Conservation (phyloP, 2,113 vertebrate genomes). For the Anolis sagrei region DNA sequence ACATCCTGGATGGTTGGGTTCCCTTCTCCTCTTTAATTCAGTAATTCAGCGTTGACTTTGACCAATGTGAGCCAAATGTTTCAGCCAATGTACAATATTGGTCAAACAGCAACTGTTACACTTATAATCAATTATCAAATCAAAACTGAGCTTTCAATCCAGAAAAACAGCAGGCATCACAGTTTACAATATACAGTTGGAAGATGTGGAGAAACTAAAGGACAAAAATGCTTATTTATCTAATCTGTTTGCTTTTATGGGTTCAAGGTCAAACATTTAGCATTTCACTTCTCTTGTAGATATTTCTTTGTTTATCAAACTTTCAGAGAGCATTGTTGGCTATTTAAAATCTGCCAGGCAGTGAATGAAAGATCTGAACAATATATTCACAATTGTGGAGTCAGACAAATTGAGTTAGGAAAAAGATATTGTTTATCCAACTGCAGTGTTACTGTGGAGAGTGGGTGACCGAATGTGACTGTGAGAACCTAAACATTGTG, state of each 20-base stretch:
- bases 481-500: slow-evolving; percentile 31
- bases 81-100: not conserved
- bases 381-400: slow-evolving; percentile 41
- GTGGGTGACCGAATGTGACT: not conserved
- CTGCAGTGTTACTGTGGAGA: slow-evolving; percentile 5
- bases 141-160: not conserved
- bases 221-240: slow-evolving; percentile 42
- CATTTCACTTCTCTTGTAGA: slow-evolving; percentile 32
- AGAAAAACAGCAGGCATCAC: not conserved
- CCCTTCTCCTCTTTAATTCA: not conserved
- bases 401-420: slow-evolving; percentile 30
- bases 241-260: slow-evolving; percentile 37
- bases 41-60: not conserved
- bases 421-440: slow-evolving; percentile 43
- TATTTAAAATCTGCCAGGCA: slow-evolving; percentile 47
- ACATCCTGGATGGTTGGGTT: not conserved
- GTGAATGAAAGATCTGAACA: slow-evolving; percentile 46
- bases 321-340: slow-evolving; percentile 20
- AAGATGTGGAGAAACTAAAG: slow-evolving; percentile 38
- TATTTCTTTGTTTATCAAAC: slow-evolving; percentile 52
- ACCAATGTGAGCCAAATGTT: not conserved
- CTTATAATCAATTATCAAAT: not conserved
- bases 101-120: not conserved
- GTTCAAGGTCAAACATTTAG: slow-evolving; percentile 46
- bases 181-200: not conserved